phyloP scores from a whole-genome alignment of 2,797 vertebrate species.

The Falco columbarius region DNA sequence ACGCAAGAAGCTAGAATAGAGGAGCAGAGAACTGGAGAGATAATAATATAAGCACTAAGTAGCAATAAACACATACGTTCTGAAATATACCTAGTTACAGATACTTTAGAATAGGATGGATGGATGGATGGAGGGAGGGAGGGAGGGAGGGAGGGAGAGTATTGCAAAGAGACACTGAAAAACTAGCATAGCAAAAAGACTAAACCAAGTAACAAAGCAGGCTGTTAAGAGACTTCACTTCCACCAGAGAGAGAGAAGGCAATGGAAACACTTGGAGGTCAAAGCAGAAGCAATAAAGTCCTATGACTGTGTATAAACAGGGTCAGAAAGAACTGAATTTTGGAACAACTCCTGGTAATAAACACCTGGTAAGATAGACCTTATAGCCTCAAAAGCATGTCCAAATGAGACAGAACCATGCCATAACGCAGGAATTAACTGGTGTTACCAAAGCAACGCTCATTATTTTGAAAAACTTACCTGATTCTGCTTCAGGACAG shows the following conservation, averaged over 20 bases:
- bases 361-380: background rate
- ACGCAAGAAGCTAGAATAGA: background rate
- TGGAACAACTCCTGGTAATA: background rate
- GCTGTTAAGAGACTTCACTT: background rate
- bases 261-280: background rate
- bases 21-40: background rate
- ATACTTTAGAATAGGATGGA: background rate
- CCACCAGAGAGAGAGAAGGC: background rate
- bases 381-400: background rate
- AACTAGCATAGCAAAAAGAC: background rate
- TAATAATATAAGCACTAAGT: background rate
- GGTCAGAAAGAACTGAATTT: background rate
- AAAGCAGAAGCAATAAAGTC: background rate
- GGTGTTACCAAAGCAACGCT: background rate
- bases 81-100: background rate
- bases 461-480: slow-evolving; percentile 59
- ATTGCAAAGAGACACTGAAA: background rate
- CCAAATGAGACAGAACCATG: background rate
- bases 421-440: background rate
- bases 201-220: background rate
- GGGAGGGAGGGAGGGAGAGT: background rate
- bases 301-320: background rate
- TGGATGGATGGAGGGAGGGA: background rate
- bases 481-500: slow-evolving; percentile 94
- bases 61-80: background rate